A percentile compares a stretch with the other conserved stretches of the same genome.
Evolutionary conservation across 2,888 invertebrate genomes (phyloP).

Genomic region (Cetonia aurata): DNA sequence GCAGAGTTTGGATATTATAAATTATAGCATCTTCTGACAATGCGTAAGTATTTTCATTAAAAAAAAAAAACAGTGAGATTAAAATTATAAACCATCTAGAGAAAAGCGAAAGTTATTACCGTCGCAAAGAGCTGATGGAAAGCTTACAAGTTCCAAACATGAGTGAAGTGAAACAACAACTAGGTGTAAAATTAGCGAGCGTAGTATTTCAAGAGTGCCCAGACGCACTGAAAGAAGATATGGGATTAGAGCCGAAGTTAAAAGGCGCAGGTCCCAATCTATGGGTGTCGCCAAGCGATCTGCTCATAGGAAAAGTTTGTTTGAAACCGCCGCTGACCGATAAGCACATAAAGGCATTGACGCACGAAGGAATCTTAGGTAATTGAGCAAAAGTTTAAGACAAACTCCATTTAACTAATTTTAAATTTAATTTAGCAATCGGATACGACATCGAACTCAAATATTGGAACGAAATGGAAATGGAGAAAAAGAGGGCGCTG

Average conservation of each 20-base stretch:
- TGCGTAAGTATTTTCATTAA: slow-evolving; percentile 26
- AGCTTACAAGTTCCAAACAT: slow-evolving; percentile 60
- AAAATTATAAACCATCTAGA: slow-evolving; percentile 19
- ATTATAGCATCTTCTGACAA: slow-evolving; percentile 6
- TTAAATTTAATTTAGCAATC: slow-evolving; percentile 55
- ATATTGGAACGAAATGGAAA: slow-evolving; percentile 58
- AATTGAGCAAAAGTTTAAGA: slow-evolving; percentile 14
- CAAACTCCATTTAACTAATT: not conserved
- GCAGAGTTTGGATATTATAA: not conserved
- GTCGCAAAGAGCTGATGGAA: slow-evolving; percentile 54
- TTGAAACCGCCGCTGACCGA: slow-evolving; percentile 64
- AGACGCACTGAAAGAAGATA: slow-evolving; percentile 55
- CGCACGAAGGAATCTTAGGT: slow-evolving; percentile 65
- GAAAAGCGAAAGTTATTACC: slow-evolving; percentile 56
- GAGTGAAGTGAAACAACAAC: slow-evolving; percentile 59
- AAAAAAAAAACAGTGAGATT: not conserved
- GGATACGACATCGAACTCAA: slow-evolving; percentile 60
- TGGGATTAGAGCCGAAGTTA: slow-evolving; percentile 60
- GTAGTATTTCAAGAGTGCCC: slow-evolving; percentile 61
- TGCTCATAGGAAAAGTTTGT: slow-evolving; percentile 63
- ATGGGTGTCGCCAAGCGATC: slow-evolving; percentile 67
- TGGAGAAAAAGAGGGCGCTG: slow-evolving; percentile 58
- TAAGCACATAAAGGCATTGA: slow-evolving; percentile 63
- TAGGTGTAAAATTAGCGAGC: slow-evolving; percentile 61
- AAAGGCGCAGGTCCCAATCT: slow-evolving; percentile 62